Evolutionary conservation across 2,888 invertebrate species (phyloP).

Genomic region (Luperina testacea): DNA sequence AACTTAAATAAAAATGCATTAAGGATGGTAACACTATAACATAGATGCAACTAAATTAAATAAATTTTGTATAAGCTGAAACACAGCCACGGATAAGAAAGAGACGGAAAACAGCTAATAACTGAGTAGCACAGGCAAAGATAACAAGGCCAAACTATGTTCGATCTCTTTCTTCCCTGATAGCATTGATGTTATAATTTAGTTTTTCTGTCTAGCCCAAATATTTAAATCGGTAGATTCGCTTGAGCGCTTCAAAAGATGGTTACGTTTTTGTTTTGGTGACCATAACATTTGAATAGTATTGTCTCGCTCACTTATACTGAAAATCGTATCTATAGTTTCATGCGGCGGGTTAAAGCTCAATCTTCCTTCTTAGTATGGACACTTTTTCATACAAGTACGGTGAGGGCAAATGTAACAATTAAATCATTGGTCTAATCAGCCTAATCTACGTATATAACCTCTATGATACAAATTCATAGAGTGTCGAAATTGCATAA

Average conservation of each 20-base stretch:
- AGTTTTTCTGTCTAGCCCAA: background rate
- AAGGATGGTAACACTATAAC: constrained; percentile 59
- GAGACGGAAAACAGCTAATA: constrained; percentile 7
- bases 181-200: background rate
- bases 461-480: constrained; percentile 1
- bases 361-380: too few species aligned
- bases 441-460: background rate
- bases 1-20: constrained; percentile 64
- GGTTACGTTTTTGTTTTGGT: background rate
- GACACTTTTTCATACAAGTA: background rate
- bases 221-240: background rate
- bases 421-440: background rate
- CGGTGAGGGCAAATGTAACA: background rate
- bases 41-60: constrained; percentile 22
- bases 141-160: constrained; percentile 7
- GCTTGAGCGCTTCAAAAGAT: background rate
- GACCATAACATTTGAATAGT: background rate
- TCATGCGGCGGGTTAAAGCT: background rate
- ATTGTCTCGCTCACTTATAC: background rate
- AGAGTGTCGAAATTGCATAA: background rate
- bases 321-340: background rate
- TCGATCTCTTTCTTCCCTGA: constrained; percentile 17
- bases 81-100: background rate
- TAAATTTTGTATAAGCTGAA: constrained; percentile 13
- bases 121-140: constrained; percentile 27